Evolutionary conservation across 2,888 invertebrate genomes (phyloP), one percentile per base, ranked within the genome.

Genomic region (Chloroclystis v-ata): DNA sequence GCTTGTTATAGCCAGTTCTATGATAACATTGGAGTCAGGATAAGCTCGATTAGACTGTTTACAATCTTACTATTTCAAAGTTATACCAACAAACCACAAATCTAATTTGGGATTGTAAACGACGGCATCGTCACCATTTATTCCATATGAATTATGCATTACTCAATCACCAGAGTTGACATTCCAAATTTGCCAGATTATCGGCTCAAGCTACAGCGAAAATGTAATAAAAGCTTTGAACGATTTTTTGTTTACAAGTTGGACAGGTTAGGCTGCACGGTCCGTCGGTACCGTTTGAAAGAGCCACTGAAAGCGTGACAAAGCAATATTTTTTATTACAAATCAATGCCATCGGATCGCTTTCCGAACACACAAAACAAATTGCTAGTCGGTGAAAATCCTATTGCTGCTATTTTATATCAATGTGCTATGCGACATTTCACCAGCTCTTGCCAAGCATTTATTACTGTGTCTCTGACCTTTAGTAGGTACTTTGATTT

Each of bases 301-400:
- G 69, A 74, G 59, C 62, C 65, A 67, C 68, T 69, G 69, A 75
- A 75, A 77, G 67, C 75, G 74, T 81, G 78, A 81, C 77, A 70
- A 65, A 67, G 72, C 75, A 69, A 72, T 75, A 74, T 76, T 80
- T 78, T 79, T 79, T 78, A 76, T 78, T 75, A 67, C 74, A 74
- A 78, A 80, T 76, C 78, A 77, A 79, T 78, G 74, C 63, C 68
- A 71, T 72, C 67, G 68, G 67, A 75, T 68, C 71, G 69, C 60
- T 73, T 74, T 70, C 65, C 69, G 64, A 68, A 70, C 70, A 73
- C 63, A 74, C 69, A 69, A 76, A 75, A 75, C 74, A 74, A 76
- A 77, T 76, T 71, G 73, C 64, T 67, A 62, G 72, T 69, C 66
- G 56, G 59, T 57, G 60, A 65, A 66, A 73, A 71, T 67, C 63